phyloP scores from a whole-genome alignment of 2,113 vertebrate genomes.

The Hymenochirus boettgeri region DNA sequence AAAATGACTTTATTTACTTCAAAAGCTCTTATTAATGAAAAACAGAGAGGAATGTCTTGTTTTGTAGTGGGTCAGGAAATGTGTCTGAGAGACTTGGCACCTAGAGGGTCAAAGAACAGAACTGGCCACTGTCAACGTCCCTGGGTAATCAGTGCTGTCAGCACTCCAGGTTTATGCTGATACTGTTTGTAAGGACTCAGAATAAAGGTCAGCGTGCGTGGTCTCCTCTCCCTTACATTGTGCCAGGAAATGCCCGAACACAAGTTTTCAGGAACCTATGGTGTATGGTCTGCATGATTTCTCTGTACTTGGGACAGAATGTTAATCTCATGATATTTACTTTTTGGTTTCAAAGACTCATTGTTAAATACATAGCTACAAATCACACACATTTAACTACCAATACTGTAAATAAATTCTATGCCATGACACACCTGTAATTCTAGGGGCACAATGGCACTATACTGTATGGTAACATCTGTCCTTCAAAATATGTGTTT shows the following conservation, averaged over 20 bases:
- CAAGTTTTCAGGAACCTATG: constrained; percentile 4
- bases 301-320: constrained; percentile 1
- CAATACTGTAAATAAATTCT: no score
- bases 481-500: no score
- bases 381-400: no score
- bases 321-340: neutral
- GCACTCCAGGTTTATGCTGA: constrained; percentile 46
- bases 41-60: constrained; percentile 9
- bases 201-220: constrained; percentile 15
- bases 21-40: constrained; percentile 19
- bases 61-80: constrained; percentile 39
- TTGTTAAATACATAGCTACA: no score
- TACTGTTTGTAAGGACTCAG: constrained; percentile 19
- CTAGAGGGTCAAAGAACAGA: constrained; percentile 22
- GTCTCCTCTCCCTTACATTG: constrained; percentile 36
- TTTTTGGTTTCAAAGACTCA: neutral
- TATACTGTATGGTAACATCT: no score
- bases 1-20: neutral
- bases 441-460: no score
- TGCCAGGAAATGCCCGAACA: constrained; percentile 45
- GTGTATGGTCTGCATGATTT: neutral
- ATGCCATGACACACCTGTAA: no score
- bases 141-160: constrained; percentile 33
- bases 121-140: constrained; percentile 21
- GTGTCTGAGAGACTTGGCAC: constrained; percentile 15